A percentile compares a stretch with the other conserved stretches of the same genome.
These are phyloP conservation scores for Lasioglossum zephyrum DNA, from an alignment of 2,888 invertebrate species.

Conservation along the genomic window DNA sequence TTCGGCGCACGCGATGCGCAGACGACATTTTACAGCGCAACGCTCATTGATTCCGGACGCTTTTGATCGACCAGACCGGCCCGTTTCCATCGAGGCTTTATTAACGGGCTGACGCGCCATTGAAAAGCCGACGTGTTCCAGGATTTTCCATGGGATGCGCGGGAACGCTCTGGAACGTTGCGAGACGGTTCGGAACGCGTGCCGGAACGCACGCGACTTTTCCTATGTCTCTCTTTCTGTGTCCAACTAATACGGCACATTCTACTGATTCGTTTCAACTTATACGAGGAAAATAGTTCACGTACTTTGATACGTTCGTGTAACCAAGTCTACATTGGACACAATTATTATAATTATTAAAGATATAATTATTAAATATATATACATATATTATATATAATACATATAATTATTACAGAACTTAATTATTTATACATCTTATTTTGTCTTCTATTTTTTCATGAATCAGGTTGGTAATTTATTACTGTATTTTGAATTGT, in stretches of 20 bases:
- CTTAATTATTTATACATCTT: too few relatives aligned
- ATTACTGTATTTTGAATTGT: too few relatives aligned
- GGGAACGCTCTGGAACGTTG: not conserved
- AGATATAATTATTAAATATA: too few relatives aligned
- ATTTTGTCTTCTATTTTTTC: too few relatives aligned
- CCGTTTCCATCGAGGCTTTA: constrained; percentile 58
- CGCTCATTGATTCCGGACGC: constrained; percentile 43
- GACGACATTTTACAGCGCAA: constrained; percentile 46
- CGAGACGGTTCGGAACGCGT: not conserved
- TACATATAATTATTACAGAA: too few relatives aligned
- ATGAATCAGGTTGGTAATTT: too few relatives aligned
- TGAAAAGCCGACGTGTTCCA: constrained; percentile 19
- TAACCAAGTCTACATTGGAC: too few relatives aligned
- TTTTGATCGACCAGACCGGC: constrained; percentile 34
- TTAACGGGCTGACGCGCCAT: constrained; percentile 46
- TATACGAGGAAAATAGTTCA: not conserved
- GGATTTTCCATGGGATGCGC: constrained; percentile 15
- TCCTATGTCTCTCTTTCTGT: not conserved
- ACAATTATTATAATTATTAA: too few relatives aligned
- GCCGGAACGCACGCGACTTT: not conserved
- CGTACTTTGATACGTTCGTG: not conserved
- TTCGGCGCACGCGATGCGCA: constrained; percentile 13
- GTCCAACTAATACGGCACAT: not conserved
- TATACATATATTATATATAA: too few relatives aligned
- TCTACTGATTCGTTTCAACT: not conserved